A percentile compares a stretch with the other conserved stretches of the same genome.
Conservation (phyloP, 30 jellyfish, hydroid and myxozoan genomes). For the Aurelia aurita region DNA sequence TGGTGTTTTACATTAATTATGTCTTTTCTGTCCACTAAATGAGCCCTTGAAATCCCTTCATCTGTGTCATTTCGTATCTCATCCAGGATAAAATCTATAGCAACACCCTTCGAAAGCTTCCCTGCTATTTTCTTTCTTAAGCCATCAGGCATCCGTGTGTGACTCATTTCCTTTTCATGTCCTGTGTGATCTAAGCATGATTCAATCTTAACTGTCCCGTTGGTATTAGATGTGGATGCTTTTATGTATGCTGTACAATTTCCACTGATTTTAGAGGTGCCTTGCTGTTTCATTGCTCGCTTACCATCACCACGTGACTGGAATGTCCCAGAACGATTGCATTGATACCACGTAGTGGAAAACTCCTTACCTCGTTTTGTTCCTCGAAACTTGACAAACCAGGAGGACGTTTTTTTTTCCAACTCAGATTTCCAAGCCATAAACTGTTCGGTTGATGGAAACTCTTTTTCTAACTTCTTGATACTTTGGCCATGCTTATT, state of each 20-base stretch:
- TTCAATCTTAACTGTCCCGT: slow-evolving; percentile 22
- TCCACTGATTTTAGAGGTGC: slow-evolving; percentile 53
- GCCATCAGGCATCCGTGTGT: slow-evolving; percentile 27
- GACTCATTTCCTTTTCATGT: slow-evolving; percentile 5
- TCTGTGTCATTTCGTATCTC: slow-evolving; percentile 19
- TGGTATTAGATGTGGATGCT: slow-evolving; percentile 12
- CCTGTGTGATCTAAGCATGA: slow-evolving; percentile 26
- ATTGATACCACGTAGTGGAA: slow-evolving; percentile 43
- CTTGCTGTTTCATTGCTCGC: slow-evolving; percentile 61
- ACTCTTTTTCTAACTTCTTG: not conserved
- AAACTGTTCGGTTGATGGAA: slow-evolving; percentile 4
- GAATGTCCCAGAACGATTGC: slow-evolving; percentile 44
- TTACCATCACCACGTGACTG: slow-evolving; percentile 46
- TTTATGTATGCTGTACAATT: slow-evolving; percentile 40
- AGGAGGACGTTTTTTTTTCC: slow-evolving; percentile 23
- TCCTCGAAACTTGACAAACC: slow-evolving; percentile 29
- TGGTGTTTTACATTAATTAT: too few relatives aligned
- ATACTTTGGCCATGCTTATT: not conserved
- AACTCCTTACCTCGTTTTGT: slow-evolving; percentile 36
- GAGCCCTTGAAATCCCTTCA: slow-evolving; percentile 9
- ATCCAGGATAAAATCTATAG: slow-evolving; percentile 21
- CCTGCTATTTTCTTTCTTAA: slow-evolving; percentile 14
- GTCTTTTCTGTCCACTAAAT: not conserved
- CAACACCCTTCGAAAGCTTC: slow-evolving; percentile 15
- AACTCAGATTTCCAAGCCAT: not conserved